Evolutionary conservation across 2,113 vertebrate genomes (phyloP), one percentile per base, ranked within the genome.

Genomic region (Procavia capensis): DNA sequence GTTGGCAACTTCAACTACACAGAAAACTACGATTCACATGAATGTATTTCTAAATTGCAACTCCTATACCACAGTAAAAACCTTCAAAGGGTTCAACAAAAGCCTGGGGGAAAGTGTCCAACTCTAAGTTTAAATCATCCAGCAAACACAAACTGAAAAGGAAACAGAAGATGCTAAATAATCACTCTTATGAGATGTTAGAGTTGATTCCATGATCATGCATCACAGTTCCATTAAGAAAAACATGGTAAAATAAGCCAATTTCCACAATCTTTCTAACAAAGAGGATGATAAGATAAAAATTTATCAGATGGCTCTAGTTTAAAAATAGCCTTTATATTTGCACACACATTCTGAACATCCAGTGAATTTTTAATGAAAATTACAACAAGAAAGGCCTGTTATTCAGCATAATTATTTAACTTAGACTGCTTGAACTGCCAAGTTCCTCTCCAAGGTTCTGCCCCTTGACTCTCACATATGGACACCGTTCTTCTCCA

Each of bases 281-380:
- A 96, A 97, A 98, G 96, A 93, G 95, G 96, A 70, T 97, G 97
- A 98, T 95, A 94, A 95, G 75, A n/a, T 89, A 75, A 75, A 57
- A 47, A 63, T 92, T 81, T n/a, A 10, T 98, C 97, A 97, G 96
- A 96, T 86, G 95, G 94, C 75, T 95, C 31, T 39, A 70, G 39
- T 94, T 96, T 97, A 68, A 97, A 57, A 96, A 64, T 24, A 97
- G 95, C 88, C 39, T 87, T 81, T 78, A 29, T 17, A 79, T 66
- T 36, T 76, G 78, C 80, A 90, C 19, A 63, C n/a, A 75, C 25
- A n/a, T 47, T 87, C 61, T 64, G 70, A 84, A 86, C 1, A 94
- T 29, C 66, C 93, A 81, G 34, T 75, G 70, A 54, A 31, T 72
- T 75, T 88, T 80, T 91, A 85, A 91, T 72, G 64, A 78, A 95